Evolutionary conservation across 2,797 vertebrate genomes (phyloP), one percentile per base, ranked within the genome.

Genomic region (Leptoclinus maculatus): DNA sequence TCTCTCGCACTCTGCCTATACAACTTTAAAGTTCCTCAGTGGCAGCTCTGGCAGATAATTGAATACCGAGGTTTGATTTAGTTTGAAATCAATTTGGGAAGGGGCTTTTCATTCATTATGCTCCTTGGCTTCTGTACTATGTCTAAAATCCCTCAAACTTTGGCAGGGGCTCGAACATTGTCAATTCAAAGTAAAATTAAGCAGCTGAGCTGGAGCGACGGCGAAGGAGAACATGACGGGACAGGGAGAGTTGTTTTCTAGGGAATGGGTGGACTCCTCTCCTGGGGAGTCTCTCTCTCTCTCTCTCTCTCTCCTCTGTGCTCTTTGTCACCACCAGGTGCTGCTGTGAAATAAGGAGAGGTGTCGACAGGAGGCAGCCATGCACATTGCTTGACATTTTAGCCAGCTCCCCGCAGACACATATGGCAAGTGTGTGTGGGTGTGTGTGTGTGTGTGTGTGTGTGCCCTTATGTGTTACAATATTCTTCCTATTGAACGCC

Each of bases 341-440:
- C 92, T 95, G 95, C 95, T 96, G 94, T 96, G 93, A 95, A 95
- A 94, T 95, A 95, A 95, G 95, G 85, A 94, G 92, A 93, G 91
- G 89, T 85, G 82, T 82, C 85, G 84, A 88, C 87, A 87, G 88
- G 86, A 94, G 88, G 92, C 91, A 92, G 91, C 87, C 89, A 87
- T 83, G 91, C 91, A 90, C 93, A 89, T 82, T 91, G 90, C 87
- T 91, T 95, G 92, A 95, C 94, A 95, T 95, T 92, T 94, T 87
- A 89, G 89, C 93, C 94, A 87, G 83, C 81, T 94, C 93, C 91
- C 93, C 85, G 89, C 76, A 90, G 93, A 93, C 91, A 86, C 76
- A 86, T 87, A 89, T 90, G 89, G 87, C 87, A 82, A 80, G 66
- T 73, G 88, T 79, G 88, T 90, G 85, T 83, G 89, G 82, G 89